Conservation (phyloP, 2,888 invertebrate genomes). For the Pyrrhosoma nymphula region DNA sequence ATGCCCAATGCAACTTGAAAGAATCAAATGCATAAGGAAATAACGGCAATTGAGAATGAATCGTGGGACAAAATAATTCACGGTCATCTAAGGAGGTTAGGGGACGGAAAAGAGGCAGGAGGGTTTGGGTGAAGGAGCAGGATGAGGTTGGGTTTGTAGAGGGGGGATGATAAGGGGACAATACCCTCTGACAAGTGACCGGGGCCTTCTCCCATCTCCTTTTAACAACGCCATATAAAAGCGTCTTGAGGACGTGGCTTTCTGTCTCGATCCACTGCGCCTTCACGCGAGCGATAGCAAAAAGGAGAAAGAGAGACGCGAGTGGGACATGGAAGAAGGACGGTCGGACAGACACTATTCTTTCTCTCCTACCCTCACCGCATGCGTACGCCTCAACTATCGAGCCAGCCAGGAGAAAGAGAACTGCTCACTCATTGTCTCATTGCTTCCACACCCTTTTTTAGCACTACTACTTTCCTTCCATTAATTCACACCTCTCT, state of each 20-base stretch:
- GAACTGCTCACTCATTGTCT: constrained; percentile 34
- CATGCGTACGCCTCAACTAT: too few relatives aligned
- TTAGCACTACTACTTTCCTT: too few relatives aligned
- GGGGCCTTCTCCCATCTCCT: neutral
- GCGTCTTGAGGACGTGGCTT: constrained; percentile 13
- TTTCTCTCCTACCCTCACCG: neutral
- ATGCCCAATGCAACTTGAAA: too few relatives aligned
- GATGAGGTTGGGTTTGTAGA: neutral
- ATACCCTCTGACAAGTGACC: constrained; percentile 50
- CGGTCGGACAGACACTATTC: neutral
- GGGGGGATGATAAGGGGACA: neutral
- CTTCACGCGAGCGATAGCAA: neutral
- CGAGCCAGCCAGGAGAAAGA: neutral
- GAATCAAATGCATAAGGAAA: too few relatives aligned
- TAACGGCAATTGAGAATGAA: too few relatives aligned
- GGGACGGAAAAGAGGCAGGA: neutral
- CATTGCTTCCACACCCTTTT: neutral
- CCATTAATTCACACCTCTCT: neutral
- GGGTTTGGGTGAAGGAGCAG: neutral
- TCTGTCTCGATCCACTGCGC: neutral
- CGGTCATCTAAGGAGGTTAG: too few relatives aligned
- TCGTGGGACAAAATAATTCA: too few relatives aligned
- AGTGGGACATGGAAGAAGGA: neutral
- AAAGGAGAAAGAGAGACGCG: neutral
- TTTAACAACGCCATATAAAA: constrained; percentile 58